Evolutionary conservation across 2,113 vertebrate species (phyloP).

Genomic region (Myocastor coypus): DNA sequence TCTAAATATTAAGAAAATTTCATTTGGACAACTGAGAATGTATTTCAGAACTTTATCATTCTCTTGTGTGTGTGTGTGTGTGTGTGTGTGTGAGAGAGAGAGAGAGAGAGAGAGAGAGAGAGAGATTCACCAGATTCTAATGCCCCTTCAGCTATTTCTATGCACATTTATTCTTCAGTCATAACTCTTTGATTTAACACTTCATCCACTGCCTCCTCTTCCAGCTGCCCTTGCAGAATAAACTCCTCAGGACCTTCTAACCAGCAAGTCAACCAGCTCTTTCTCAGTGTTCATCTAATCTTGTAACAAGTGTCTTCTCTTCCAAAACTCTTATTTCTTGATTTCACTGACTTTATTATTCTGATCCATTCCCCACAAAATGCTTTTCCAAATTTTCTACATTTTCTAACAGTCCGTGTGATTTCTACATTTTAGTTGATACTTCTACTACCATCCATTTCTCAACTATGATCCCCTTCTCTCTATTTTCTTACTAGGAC

Average conservation of each 20-base stretch:
- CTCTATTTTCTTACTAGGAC: neutral
- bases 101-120: no score
- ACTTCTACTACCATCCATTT: neutral
- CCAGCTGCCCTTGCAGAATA: neutral
- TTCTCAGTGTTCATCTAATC: neutral
- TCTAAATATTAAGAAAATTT: conserved; percentile 35
- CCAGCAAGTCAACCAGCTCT: conserved; percentile 1
- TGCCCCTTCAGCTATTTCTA: neutral
- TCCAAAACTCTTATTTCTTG: conserved; percentile 23
- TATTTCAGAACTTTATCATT: neutral
- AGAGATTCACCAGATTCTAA: neutral
- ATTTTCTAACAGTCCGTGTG: neutral
- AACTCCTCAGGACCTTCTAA: neutral
- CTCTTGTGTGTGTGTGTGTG: neutral
- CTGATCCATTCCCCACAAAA: neutral
- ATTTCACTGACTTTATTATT: conserved; percentile 1
- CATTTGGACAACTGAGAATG: conserved; percentile 20
- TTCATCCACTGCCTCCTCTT: neutral
- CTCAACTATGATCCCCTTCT: conserved; percentile 8
- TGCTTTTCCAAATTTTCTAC: conserved; percentile 24
- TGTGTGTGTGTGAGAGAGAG: no score
- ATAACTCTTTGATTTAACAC: neutral
- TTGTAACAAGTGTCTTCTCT: conserved; percentile 18
- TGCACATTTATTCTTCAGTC: conserved; percentile 16
- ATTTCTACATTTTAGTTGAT: conserved; percentile 4